phyloP scores from a whole-genome alignment of 1,140 invertebrate genomes.

The Parapsyche elsis region DNA sequence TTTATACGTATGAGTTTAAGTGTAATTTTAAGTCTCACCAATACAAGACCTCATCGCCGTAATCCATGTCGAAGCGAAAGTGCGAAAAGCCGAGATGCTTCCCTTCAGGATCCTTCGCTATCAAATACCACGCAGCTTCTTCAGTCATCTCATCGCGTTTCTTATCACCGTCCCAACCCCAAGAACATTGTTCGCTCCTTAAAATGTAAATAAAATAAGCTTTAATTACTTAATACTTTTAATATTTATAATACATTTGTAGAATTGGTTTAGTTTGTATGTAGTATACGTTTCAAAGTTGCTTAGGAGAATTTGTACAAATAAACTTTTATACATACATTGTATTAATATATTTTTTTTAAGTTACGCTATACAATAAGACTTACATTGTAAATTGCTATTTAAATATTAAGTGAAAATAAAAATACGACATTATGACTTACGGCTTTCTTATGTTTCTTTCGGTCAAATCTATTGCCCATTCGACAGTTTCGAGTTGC shows the following conservation, averaged over 20 bases:
- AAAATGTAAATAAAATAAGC: slow-evolving; percentile 51
- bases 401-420: too few relatives aligned
- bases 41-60: slow-evolving; percentile 65
- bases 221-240: slow-evolving; percentile 17
- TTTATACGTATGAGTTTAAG: too few relatives aligned
- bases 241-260: too few relatives aligned
- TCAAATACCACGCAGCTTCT: slow-evolving; percentile 76
- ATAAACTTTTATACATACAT: too few relatives aligned
- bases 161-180: slow-evolving; percentile 78
- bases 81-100: slow-evolving; percentile 69
- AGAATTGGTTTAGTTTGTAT: too few relatives aligned
- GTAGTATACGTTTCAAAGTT: too few relatives aligned
- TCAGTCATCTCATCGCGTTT: slow-evolving; percentile 80
- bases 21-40: slow-evolving; percentile 59
- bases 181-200: slow-evolving; percentile 77
- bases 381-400: too few relatives aligned
- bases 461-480: slow-evolving; percentile 70
- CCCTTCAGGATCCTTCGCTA: slow-evolving; percentile 69
- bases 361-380: too few relatives aligned
- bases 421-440: slow-evolving; percentile 54
- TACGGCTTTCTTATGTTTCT: slow-evolving; percentile 72
- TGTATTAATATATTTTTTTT: too few relatives aligned
- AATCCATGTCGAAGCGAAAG: slow-evolving; percentile 67
- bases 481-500: slow-evolving; percentile 59
- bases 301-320: too few relatives aligned